phyloP scores from a whole-genome alignment of 1,140 invertebrate species.

The Apocrypta bakeri region DNA sequence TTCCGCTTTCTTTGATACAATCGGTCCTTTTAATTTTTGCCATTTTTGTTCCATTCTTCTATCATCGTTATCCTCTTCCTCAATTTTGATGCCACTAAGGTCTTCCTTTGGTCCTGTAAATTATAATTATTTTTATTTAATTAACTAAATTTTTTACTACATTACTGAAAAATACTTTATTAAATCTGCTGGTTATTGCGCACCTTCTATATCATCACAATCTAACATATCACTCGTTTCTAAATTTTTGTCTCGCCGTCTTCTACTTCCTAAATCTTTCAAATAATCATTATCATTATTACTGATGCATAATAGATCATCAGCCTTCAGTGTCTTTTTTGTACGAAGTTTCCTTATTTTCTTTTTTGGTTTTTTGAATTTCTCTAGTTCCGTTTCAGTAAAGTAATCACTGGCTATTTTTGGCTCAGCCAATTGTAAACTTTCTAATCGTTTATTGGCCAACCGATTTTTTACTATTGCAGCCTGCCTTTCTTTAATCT shows the following conservation, averaged over 20 bases:
- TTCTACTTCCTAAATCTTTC: conserved; percentile 75
- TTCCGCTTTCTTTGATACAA: conserved; percentile 70
- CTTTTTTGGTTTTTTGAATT: conserved; percentile 96
- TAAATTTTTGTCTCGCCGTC: conserved; percentile 64
- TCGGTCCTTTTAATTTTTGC: conserved; percentile 81
- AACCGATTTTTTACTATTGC: conserved; percentile 77
- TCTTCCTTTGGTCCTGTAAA: conserved; percentile 75
- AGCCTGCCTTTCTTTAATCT: conserved; percentile 71
- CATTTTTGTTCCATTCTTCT: conserved; percentile 85
- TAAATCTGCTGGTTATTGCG: conserved; percentile 54
- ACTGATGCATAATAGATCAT: conserved; percentile 72
- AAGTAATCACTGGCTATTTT: conserved; percentile 92
- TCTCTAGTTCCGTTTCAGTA: conserved; percentile 85
- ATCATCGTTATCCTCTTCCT: conserved; percentile 85
- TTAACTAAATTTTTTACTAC: conserved; percentile 36
- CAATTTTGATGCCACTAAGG: conserved; percentile 78
- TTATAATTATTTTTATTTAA: conserved; percentile 46
- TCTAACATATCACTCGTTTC: conserved; percentile 70
- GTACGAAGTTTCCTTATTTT: conserved; percentile 77
- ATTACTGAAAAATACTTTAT: conserved; percentile 41
- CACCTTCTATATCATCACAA: conserved; percentile 76
- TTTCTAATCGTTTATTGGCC: conserved; percentile 83
- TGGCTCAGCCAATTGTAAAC: conserved; percentile 79
- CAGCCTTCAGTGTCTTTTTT: conserved; percentile 75
- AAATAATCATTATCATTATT: conserved; percentile 73